Percentiles rank a stretch among this genome's conserved stretches.
Conservation (phyloP, 1,140 invertebrate species). For the Trissolcus basalis region DNA sequence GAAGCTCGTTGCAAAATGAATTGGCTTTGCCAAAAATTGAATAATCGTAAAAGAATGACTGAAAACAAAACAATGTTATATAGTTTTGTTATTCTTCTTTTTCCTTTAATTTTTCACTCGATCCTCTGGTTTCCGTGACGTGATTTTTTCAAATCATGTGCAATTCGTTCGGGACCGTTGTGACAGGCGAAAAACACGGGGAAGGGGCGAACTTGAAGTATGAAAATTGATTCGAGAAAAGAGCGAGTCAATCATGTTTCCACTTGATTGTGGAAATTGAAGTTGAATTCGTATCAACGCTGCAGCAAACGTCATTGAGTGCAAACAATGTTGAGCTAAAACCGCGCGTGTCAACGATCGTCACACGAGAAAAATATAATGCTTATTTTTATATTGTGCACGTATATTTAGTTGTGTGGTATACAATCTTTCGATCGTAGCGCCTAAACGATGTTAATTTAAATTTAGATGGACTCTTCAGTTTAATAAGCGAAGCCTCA, state of each 20-base stretch:
- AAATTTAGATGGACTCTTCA: slow-evolving; percentile 30
- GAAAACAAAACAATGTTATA: too few relatives aligned
- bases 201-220: too few relatives aligned
- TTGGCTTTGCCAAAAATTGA: too few relatives aligned
- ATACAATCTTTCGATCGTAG: slow-evolving; percentile 15
- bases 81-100: too few relatives aligned
- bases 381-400: background rate
- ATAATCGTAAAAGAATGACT: too few relatives aligned
- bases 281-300: background rate
- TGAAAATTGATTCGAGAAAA: background rate
- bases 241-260: slow-evolving; percentile 3
- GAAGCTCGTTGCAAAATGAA: too few relatives aligned
- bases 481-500: slow-evolving; percentile 38
- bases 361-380: slow-evolving; percentile 3
- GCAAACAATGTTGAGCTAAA: slow-evolving; percentile 1
- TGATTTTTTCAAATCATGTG: too few relatives aligned
- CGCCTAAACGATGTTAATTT: slow-evolving; percentile 27
- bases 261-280: slow-evolving; percentile 3
- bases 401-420: slow-evolving; percentile 1
- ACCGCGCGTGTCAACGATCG: slow-evolving; percentile 22
- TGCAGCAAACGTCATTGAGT: slow-evolving; percentile 3
- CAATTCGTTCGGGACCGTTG: too few relatives aligned
- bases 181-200: too few relatives aligned
- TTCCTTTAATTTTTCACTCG: too few relatives aligned
- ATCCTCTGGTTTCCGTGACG: too few relatives aligned